These are phyloP conservation scores for Lepus oiostolus DNA, from an alignment of 2,797 vertebrate species.

Conservation along the genomic window DNA sequence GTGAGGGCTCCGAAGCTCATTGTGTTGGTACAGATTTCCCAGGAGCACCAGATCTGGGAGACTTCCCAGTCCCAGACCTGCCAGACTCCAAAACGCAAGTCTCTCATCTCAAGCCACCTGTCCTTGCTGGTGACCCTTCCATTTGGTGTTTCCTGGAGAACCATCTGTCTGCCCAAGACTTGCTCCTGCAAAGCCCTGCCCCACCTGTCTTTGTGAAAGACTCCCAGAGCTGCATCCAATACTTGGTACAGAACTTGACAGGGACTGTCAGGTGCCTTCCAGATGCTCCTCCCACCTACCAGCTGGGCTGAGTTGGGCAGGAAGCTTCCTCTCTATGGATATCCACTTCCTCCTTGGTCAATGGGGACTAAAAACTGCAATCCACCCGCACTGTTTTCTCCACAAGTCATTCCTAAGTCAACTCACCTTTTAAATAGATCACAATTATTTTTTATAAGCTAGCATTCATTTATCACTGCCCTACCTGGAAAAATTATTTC, in stretches of 20 bases:
- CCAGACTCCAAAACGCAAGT: not conserved
- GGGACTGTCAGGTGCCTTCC: not conserved
- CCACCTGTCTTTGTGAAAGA: conserved; percentile 63
- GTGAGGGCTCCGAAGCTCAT: not conserved
- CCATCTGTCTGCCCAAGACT: not conserved
- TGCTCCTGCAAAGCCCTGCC: not conserved
- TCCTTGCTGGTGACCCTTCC: not conserved
- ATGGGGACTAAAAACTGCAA: not conserved
- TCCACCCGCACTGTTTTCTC: not conserved
- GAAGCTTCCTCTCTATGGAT: not conserved
- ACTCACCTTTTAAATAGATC: conserved; percentile 1
- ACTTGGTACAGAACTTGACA: conserved; percentile 16
- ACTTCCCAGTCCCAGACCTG: not conserved
- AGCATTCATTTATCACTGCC: not conserved
- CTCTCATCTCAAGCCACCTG: not conserved
- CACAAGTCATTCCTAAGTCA: not conserved
- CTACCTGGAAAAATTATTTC: not conserved
- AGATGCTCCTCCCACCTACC: not conserved
- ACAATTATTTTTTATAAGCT: not conserved
- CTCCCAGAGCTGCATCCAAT: conserved; percentile 26
- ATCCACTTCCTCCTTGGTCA: not conserved
- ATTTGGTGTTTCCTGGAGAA: not conserved
- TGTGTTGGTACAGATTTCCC: not conserved
- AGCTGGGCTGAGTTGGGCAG: conserved; percentile 22
- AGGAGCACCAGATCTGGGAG: not conserved